These are phyloP conservation scores for Labia minor DNA, from an alignment of 2,888 invertebrate genomes.

Conservation along the genomic window DNA sequence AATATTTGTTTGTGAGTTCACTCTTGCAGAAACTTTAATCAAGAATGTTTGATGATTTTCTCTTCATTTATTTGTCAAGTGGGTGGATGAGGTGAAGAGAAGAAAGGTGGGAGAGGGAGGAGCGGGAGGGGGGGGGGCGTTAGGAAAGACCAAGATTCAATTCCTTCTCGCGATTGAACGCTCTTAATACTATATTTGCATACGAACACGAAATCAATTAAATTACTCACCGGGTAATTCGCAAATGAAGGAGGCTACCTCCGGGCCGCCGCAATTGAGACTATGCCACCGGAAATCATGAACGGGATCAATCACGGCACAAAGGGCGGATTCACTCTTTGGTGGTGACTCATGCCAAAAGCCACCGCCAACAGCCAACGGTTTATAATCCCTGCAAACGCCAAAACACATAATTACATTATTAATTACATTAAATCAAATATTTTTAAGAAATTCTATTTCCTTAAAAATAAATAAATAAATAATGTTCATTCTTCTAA, in stretches of 20 bases:
- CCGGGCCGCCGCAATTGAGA: conserved; percentile 61
- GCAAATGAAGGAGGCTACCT: conserved; percentile 66
- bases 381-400: conserved; percentile 45
- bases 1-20: background rate
- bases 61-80: background rate
- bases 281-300: conserved; percentile 70
- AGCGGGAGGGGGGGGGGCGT: too few relatives aligned
- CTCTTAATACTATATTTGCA: background rate
- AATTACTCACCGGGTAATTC: conserved; percentile 57
- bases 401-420: background rate
- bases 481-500: too few relatives aligned
- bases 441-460: too few relatives aligned
- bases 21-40: conserved; percentile 8
- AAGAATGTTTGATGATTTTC: conserved; percentile 4
- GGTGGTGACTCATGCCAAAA: conserved; percentile 62
- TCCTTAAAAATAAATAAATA: too few relatives aligned
- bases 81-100: too few relatives aligned
- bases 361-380: conserved; percentile 47
- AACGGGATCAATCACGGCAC: conserved; percentile 63
- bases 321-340: conserved; percentile 50
- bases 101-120: background rate
- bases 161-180: background rate
- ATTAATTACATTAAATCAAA: too few relatives aligned
- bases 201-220: background rate
- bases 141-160: too few relatives aligned